Evolutionary conservation across 2,113 vertebrate genomes (phyloP).

Genomic region (Isichthys henryi): DNA sequence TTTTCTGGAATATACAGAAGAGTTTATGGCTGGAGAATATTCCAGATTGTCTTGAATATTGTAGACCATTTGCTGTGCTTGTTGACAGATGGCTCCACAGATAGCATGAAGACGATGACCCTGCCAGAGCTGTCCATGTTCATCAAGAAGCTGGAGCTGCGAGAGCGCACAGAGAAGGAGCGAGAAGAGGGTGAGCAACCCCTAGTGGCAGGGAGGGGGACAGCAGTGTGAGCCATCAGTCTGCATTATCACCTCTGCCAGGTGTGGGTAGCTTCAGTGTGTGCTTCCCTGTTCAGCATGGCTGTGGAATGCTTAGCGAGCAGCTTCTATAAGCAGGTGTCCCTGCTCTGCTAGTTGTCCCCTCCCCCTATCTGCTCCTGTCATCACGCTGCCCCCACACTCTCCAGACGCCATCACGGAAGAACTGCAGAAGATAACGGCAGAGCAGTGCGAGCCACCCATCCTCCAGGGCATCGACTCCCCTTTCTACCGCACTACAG

Average conservation of each 20-base stretch:
- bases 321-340: background rate
- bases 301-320: background rate
- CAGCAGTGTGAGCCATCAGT: background rate
- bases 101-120: conserved; percentile 55
- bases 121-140: conserved; percentile 67
- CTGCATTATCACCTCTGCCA: background rate
- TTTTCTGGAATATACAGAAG: background rate
- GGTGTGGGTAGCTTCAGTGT: background rate
- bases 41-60: background rate
- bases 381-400: background rate
- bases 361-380: background rate
- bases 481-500: conserved; percentile 63
- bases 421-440: conserved; percentile 69
- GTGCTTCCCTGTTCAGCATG: background rate
- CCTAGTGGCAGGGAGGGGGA: background rate
- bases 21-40: background rate
- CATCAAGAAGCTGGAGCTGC: conserved; percentile 56
- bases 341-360: background rate
- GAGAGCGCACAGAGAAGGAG: conserved; percentile 57
- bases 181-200: conserved; percentile 69
- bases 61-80: background rate
- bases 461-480: conserved; percentile 64
- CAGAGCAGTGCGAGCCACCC: conserved; percentile 50
- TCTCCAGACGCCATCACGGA: conserved; percentile 66
- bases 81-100: conserved; percentile 47